phyloP scores from a whole-genome alignment of 2,113 vertebrate species.

The Mesembrinibis cayennensis region DNA sequence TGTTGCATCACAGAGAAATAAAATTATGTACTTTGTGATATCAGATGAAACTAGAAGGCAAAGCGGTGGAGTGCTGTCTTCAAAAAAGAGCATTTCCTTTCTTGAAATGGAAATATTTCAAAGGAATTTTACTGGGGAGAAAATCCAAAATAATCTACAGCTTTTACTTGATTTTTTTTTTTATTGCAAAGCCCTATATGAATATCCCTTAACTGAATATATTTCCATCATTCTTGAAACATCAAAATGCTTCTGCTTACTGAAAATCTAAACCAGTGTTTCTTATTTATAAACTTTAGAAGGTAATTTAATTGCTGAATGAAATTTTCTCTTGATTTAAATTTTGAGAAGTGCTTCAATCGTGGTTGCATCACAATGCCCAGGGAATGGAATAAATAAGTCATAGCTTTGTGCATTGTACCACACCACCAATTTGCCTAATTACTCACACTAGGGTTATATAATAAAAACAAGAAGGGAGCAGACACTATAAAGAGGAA shows the following conservation, averaged over 20 bases:
- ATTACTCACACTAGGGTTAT: not conserved
- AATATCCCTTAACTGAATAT: not conserved
- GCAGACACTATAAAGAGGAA: not conserved
- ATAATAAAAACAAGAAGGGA: not conserved
- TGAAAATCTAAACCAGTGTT: not conserved
- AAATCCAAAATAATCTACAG: not conserved
- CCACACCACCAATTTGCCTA: not conserved
- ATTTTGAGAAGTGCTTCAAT: not conserved
- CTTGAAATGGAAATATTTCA: not conserved
- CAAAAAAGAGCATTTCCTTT: not conserved
- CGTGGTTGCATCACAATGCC: no score
- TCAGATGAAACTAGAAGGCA: not conserved
- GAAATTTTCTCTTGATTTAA: not conserved
- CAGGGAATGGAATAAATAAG: not conserved
- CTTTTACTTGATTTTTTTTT: not conserved
- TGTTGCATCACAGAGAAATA: accelerated
- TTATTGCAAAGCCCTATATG: not conserved
- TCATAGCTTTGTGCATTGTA: not conserved
- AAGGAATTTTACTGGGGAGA: no score
- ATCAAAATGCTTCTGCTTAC: not conserved
- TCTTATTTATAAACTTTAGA: not conserved
- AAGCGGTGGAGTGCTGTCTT: not conserved
- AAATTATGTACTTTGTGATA: not conserved
- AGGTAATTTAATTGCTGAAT: not conserved
- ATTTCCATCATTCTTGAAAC: not conserved